These are phyloP conservation scores for Steromphala cineraria DNA, from an alignment of 2,888 invertebrate genomes.

Conservation along the genomic window DNA sequence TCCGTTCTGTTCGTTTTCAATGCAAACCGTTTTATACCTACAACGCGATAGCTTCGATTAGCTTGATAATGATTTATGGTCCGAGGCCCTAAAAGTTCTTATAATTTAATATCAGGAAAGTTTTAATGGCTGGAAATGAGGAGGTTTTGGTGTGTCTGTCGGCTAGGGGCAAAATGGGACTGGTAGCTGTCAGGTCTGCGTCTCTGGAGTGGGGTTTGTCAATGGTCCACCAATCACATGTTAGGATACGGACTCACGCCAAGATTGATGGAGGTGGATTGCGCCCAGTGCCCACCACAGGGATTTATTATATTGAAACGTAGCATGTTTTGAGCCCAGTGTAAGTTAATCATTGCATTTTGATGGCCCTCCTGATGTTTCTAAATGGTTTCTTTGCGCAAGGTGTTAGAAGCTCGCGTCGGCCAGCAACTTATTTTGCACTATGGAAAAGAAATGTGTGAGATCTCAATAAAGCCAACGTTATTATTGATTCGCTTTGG, in stretches of 20 bases:
- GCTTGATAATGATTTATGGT: slow-evolving; percentile 11
- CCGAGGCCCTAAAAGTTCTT: slow-evolving; percentile 6
- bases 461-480: slow-evolving; percentile 7
- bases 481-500: background rate
- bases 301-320: slow-evolving; percentile 20
- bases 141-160: slow-evolving; percentile 11
- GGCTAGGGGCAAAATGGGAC: background rate
- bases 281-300: slow-evolving; percentile 3
- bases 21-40: background rate
- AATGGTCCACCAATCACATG: slow-evolving; percentile 11
- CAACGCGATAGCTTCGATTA: background rate
- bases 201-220: slow-evolving; percentile 1
- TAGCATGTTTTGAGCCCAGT: slow-evolving; percentile 15
- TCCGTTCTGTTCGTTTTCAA: background rate
- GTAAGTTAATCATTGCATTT: slow-evolving; percentile 19
- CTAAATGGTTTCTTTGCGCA: slow-evolving; percentile 19
- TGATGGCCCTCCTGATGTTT: slow-evolving; percentile 13
- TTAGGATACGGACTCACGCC: slow-evolving; percentile 8
- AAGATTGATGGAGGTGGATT: slow-evolving; percentile 17
- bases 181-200: background rate
- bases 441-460: slow-evolving; percentile 12
- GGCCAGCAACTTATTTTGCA: slow-evolving; percentile 13
- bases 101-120: slow-evolving; percentile 17
- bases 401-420: background rate
- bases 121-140: slow-evolving; percentile 20